A percentile compares a stretch with the other conserved stretches of the same genome.
Evolutionary conservation across 2,888 invertebrate species (phyloP).

Genomic region (Brachypterus glaber): DNA sequence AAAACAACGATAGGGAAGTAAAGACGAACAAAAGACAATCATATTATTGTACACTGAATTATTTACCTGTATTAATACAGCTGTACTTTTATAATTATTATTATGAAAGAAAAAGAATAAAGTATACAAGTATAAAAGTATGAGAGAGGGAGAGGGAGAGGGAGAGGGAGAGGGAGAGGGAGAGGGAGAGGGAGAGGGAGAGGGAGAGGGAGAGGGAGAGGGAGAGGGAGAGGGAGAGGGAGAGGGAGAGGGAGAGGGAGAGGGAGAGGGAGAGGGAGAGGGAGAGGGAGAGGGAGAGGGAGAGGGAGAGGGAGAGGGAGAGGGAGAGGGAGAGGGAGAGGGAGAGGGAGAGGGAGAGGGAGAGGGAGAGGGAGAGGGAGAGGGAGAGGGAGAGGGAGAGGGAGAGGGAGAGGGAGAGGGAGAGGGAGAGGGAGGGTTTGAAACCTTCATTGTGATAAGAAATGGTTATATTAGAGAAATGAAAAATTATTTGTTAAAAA

Average conservation of each 20-base stretch:
- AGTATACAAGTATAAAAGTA: slow-evolving; percentile 1
- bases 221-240: slow-evolving; percentile 2
- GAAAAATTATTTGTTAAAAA: too few relatives aligned
- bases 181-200: slow-evolving; percentile 2
- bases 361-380: background rate
- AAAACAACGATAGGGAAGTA: too few relatives aligned
- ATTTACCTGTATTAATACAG: too few relatives aligned
- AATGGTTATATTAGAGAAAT: background rate
- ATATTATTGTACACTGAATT: too few relatives aligned
- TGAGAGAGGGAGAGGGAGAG: background rate
- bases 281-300: background rate
- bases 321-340: background rate
- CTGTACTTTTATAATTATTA: too few relatives aligned
- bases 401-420: background rate
- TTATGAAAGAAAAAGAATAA: too few relatives aligned
- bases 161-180: too few relatives aligned
- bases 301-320: background rate
- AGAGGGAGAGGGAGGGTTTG: background rate
- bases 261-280: too few relatives aligned
- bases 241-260: background rate
- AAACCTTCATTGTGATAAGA: background rate
- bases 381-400: background rate
- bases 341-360: background rate
- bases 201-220: too few relatives aligned
- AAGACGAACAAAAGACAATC: too few relatives aligned